phyloP scores from a whole-genome alignment of 1,140 invertebrate genomes.

The Drosophila bocki region DNA sequence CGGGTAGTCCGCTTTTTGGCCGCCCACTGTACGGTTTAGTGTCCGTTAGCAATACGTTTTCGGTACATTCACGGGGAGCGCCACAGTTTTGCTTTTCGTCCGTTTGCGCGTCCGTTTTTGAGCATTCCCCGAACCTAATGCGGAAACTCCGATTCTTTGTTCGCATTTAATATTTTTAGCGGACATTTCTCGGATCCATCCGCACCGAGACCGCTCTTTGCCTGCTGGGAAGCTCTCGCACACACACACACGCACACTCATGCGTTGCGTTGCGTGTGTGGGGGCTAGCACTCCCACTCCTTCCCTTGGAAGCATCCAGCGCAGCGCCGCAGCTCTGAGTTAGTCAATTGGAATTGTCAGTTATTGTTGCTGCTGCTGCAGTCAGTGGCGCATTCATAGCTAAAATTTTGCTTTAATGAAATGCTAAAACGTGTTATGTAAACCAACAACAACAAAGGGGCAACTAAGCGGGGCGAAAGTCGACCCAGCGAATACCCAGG shows the following conservation, averaged over 20 bases:
- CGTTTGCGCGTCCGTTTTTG: no score
- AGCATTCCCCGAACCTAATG: no score
- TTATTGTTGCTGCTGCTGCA: conserved; percentile 23
- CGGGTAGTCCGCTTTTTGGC: no score
- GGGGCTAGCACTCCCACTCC: conserved; percentile 6
- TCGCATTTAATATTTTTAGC: no score
- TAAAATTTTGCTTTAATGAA: conserved; percentile 70
- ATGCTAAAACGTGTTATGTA: conserved; percentile 78
- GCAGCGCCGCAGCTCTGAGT: conserved; percentile 24
- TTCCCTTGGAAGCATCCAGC: conserved; percentile 8
- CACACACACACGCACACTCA: not conserved
- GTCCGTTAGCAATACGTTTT: no score
- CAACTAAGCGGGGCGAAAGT: not conserved
- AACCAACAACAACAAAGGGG: conserved; percentile 19
- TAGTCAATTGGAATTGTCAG: conserved; percentile 48
- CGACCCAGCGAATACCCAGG: conserved; percentile 13
- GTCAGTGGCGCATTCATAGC: conserved; percentile 49
- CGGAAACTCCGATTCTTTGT: no score
- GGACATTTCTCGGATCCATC: no score
- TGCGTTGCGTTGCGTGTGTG: conserved; percentile 1
- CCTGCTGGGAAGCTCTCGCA: conserved; percentile 21
- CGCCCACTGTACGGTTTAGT: no score
- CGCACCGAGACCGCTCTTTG: no score
- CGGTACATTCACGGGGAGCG: no score
- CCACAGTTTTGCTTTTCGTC: no score